Conservation (phyloP, 2,888 invertebrate genomes). For the Machimus atricapillus region DNA sequence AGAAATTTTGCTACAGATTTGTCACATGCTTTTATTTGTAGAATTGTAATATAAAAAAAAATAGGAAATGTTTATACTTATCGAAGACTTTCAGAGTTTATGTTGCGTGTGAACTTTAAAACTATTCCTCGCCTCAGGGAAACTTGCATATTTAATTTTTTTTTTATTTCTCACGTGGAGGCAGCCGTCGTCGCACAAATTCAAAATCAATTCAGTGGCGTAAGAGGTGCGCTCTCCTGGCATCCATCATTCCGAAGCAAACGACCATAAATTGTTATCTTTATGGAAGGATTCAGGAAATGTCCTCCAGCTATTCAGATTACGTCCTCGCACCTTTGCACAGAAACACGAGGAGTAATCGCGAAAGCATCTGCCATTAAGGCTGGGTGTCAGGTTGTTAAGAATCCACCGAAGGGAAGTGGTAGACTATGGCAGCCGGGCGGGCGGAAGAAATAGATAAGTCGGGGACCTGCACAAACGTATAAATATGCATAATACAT, state of each 20-base stretch:
- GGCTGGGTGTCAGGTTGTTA: background rate
- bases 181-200: background rate
- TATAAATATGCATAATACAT: background rate
- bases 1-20: too few species aligned
- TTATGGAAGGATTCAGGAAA: slow-evolving; percentile 38
- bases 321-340: slow-evolving; percentile 22
- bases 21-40: too few species aligned
- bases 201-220: background rate
- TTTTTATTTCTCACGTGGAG: background rate
- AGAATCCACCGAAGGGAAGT: slow-evolving; percentile 1
- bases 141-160: background rate
- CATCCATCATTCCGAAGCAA: slow-evolving; percentile 26
- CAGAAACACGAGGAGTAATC: slow-evolving; percentile 17
- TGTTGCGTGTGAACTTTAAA: too few species aligned
- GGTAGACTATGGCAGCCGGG: slow-evolving; percentile 11
- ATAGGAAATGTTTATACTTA: too few species aligned
- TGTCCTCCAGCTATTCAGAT: slow-evolving; percentile 37
- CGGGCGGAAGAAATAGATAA: slow-evolving; percentile 28
- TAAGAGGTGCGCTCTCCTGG: background rate
- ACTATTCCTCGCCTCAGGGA: too few species aligned
- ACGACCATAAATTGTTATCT: slow-evolving; percentile 41
- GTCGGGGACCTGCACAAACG: background rate
- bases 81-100: too few species aligned
- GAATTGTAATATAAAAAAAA: too few species aligned
- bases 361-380: slow-evolving; percentile 28